Evolutionary conservation across 2,797 vertebrate species (phyloP).

Genomic region (Momotus momota): DNA sequence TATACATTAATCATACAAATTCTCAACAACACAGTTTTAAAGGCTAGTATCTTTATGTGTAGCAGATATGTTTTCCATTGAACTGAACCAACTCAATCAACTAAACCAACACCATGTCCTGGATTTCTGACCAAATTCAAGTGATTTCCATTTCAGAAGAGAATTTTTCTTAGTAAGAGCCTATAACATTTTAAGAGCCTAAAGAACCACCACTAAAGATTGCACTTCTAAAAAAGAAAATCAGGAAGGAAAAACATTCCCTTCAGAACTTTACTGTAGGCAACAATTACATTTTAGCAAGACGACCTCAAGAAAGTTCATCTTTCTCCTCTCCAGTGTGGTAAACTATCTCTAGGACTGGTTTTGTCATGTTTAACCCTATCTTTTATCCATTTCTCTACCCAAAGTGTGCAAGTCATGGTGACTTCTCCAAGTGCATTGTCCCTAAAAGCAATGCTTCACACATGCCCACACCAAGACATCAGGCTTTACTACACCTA

Average conservation of each 20-base stretch:
- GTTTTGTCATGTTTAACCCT: not conserved
- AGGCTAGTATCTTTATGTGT: not conserved
- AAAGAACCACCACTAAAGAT: accelerated
- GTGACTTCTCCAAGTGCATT: not conserved
- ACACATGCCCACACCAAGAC: not conserved
- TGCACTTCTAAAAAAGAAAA: not conserved
- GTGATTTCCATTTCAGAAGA: not conserved
- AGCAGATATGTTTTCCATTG: not conserved
- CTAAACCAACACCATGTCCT: not conserved
- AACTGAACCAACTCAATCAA: not conserved
- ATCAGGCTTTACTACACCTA: not conserved
- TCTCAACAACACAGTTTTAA: not conserved
- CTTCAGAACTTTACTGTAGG: not conserved
- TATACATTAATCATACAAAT: not conserved
- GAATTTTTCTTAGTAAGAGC: not conserved
- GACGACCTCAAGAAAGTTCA: not conserved
- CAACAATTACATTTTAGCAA: not conserved
- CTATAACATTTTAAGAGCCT: not conserved
- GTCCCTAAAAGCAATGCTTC: not conserved
- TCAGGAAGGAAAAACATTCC: not conserved
- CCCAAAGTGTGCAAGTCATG: not conserved
- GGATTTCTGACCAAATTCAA: not conserved
- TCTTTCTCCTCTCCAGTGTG: not conserved
- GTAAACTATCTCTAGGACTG: not conserved
- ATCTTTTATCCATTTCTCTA: not conserved